Percentiles rank a stretch among this genome's conserved stretches.
phyloP scores from a whole-genome alignment of 2,888 invertebrate species.

The Himalopsyche japonica region DNA sequence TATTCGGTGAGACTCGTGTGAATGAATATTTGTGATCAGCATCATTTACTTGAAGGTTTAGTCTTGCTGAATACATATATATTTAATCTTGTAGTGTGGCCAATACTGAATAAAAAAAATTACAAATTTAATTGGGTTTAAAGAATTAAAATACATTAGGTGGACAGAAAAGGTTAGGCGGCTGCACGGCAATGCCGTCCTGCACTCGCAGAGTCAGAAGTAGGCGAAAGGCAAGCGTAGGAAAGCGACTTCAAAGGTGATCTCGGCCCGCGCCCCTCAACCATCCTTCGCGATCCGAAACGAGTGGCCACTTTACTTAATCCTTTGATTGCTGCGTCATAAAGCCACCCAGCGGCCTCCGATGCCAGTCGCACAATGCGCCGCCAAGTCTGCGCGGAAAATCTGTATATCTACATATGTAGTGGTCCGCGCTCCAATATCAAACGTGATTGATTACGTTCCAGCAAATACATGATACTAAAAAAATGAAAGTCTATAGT shows the following conservation, averaged over 20 bases:
- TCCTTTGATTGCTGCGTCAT: slow-evolving; percentile 34
- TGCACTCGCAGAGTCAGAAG: background rate
- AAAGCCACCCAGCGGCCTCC: slow-evolving; percentile 23
- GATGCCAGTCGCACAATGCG: background rate
- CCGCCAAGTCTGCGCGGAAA: background rate
- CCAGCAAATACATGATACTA: background rate
- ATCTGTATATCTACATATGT: background rate
- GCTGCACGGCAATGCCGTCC: background rate
- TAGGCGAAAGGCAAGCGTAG: background rate
- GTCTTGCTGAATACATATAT: no score
- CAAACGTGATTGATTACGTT: background rate
- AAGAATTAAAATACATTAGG: background rate
- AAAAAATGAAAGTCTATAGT: no score
- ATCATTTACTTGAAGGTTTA: no score
- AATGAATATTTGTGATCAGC: no score
- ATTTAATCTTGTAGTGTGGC: no score
- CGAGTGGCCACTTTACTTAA: slow-evolving; percentile 33
- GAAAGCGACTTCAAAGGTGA: background rate
- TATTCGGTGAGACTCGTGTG: no score
- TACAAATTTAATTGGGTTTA: no score
- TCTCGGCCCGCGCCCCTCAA: background rate
- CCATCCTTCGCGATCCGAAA: background rate
- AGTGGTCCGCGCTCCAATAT: background rate
- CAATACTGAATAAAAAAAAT: no score
- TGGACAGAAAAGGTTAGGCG: background rate